Evolutionary conservation across 2,113 vertebrate species (phyloP).

Genomic region (Saguinus imperator): DNA sequence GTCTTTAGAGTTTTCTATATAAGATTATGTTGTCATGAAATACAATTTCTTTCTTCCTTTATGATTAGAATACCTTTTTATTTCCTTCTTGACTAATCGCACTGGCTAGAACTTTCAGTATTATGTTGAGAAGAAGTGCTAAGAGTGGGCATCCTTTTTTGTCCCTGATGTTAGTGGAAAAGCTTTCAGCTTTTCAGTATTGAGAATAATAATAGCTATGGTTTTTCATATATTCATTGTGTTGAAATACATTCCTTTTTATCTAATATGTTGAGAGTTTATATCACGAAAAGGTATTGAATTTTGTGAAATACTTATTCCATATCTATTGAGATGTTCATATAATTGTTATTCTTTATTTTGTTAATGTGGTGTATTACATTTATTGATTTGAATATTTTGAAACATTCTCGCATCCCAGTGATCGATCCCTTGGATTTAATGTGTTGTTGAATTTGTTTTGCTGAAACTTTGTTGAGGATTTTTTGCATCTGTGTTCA

Average conservation of each 20-base stretch:
- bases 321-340: neutral
- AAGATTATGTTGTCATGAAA: neutral
- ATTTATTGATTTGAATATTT: neutral
- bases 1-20: neutral
- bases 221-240: neutral
- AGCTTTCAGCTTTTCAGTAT: neutral
- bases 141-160: neutral
- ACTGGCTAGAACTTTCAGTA: neutral
- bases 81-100: neutral
- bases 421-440: neutral
- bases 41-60: neutral
- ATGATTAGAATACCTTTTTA: neutral
- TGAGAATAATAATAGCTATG: neutral
- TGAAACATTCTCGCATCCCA: neutral
- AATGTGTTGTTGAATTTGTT: neutral
- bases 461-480: neutral
- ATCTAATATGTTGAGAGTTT: neutral
- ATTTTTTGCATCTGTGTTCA: neutral
- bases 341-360: neutral
- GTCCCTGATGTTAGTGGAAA: neutral
- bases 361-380: neutral
- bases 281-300: neutral
- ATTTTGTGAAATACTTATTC: neutral
- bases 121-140: neutral
- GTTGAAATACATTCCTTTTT: neutral